Base-by-base conservation (phyloP, 2,888 invertebrate genomes). In the Nasonovia ribisnigri region DNA sequence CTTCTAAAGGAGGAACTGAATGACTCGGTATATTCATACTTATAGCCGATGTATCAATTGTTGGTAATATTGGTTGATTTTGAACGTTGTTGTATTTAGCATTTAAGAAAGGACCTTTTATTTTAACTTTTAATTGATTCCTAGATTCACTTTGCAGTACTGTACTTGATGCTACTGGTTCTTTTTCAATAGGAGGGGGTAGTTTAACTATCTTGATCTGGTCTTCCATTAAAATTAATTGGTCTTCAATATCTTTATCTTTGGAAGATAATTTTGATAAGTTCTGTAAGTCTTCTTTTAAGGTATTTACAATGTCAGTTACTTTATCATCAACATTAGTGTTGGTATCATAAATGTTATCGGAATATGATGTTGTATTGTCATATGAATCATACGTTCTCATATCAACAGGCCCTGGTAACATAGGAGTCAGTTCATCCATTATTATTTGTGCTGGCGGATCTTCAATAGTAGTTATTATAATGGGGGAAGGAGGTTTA, bases 351-450 rank as follows among this genome's bases (percentile, higher is more conserved):
- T 94, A 92, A 97, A 96, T 96, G 94, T 96, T 96, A 93, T 96
- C 95, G 42, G 96, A 96, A 43, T 97, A 96, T 4, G 96, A 96
- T 94, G 96, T 96, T 51, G 96, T 96, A 94, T 97, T 97, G 94
- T 94, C 94, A 84, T 96, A 96, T 2, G 96, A 96, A 95, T 97
- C 98, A 95, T 98, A 98, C 0, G 98, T 98, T 92, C 98, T 97
- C 98, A 98, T 98, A 95, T 98, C 98, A 0, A 98, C 98, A 0
- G 98, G 98, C 3, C 98, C 98, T 0, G 98, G 98, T 94, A 98
- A 96, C 91, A 98, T 95, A 6, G 96, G 96, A 29, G 95, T 90
- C 1, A 94, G 87, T 60, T 93, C 93, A 67, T 90, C 86, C 16
- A 90, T 51, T 67, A 11, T 90, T 24, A 43, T 60, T 60, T 60